These are phyloP conservation scores for Penaeus vannamei DNA, from an alignment of 1,140 invertebrate species.

Conservation along the genomic window DNA sequence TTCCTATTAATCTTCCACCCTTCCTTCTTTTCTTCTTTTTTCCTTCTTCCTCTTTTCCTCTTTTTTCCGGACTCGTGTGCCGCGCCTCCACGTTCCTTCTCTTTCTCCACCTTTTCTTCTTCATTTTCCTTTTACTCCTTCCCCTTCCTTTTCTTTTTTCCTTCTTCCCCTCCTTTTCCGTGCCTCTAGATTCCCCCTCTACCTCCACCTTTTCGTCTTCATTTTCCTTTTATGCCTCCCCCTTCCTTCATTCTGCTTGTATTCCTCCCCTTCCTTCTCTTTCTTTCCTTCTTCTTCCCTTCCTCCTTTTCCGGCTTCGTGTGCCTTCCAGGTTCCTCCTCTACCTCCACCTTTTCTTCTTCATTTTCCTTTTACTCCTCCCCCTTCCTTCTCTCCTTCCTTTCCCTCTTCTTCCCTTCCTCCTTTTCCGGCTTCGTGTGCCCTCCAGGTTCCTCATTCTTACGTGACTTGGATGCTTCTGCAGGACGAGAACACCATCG, in stretches of 20 bases:
- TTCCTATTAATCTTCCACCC: too few species aligned
- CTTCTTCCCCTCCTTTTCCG: too few species aligned
- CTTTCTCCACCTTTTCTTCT: too few species aligned
- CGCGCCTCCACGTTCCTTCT: background rate
- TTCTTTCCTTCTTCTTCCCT: too few species aligned
- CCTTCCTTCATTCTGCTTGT: too few species aligned
- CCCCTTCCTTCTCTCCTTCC: too few species aligned
- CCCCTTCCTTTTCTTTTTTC: too few species aligned
- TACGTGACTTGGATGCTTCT: background rate
- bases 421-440: background rate
- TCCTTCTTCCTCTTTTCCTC: background rate
- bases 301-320: background rate
- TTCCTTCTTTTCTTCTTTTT: too few species aligned
- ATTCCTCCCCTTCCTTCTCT: too few species aligned
- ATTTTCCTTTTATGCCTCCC: background rate
- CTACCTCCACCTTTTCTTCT: background rate
- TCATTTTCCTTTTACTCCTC: background rate
- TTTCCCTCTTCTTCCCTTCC: background rate
- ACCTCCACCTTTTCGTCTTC: background rate
- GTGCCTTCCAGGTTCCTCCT: background rate
- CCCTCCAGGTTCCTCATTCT: background rate
- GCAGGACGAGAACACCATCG: slow-evolving; percentile 48
- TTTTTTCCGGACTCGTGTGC: background rate
- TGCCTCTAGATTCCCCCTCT: background rate
- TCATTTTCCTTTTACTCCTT: too few species aligned